Conservation (phyloP, 2,797 vertebrate species). For the Eutrigla gurnardus region DNA sequence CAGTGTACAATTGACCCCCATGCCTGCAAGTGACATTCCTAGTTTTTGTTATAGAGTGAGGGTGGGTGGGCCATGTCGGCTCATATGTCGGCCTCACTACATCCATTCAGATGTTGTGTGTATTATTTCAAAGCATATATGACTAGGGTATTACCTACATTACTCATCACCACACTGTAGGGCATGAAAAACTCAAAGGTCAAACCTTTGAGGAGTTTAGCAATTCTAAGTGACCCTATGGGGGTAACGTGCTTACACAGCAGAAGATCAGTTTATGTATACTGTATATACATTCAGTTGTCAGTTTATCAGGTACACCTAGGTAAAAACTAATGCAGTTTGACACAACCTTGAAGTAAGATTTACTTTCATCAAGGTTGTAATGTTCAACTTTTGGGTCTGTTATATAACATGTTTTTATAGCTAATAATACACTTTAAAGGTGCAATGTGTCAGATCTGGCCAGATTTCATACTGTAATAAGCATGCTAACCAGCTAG, state of each 20-base stretch:
- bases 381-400: neutral
- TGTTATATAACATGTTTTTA: neutral
- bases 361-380: neutral
- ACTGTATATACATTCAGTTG: too few relatives aligned
- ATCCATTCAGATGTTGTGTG: constrained; percentile 50
- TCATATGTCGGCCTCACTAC: constrained; percentile 47
- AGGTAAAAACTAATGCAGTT: neutral
- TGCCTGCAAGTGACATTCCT: constrained; percentile 63
- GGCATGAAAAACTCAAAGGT: constrained; percentile 25
- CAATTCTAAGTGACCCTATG: constrained; percentile 23
- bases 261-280: neutral
- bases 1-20: constrained; percentile 69
- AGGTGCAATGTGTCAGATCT: neutral
- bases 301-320: neutral
- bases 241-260: neutral
- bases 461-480: neutral
- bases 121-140: constrained; percentile 42
- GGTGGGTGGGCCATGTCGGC: constrained; percentile 64
- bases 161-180: neutral
- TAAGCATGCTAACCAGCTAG: neutral
- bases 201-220: constrained; percentile 22
- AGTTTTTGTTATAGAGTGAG: constrained; percentile 54
- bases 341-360: neutral
- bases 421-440: neutral
- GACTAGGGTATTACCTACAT: neutral